These are phyloP conservation scores for Fregata magnificens DNA, from an alignment of 2,113 vertebrate genomes.

Conservation along the genomic window DNA sequence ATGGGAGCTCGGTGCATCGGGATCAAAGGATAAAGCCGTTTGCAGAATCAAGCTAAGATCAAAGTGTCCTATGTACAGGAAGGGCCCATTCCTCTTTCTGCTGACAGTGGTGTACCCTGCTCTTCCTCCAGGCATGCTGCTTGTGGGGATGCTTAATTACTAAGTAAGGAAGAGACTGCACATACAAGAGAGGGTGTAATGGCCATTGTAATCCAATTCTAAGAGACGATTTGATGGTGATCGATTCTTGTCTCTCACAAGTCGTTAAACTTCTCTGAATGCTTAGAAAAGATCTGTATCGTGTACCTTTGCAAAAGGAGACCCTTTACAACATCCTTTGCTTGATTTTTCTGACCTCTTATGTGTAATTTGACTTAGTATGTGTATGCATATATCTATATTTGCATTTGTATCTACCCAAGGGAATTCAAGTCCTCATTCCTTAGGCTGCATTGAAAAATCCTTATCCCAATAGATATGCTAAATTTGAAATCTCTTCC, in stretches of 20 bases:
- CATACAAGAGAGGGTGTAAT: not conserved
- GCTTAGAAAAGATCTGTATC: not conserved
- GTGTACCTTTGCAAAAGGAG: not conserved
- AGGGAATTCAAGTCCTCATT: constrained; percentile 23
- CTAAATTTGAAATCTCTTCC: not conserved
- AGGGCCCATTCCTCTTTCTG: constrained; percentile 13
- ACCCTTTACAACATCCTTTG: not conserved
- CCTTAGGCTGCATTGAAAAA: constrained; percentile 23
- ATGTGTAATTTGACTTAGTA: not conserved
- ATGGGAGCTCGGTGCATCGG: not conserved
- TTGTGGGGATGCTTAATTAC: not conserved
- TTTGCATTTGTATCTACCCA: constrained; percentile 29
- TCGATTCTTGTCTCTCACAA: not conserved
- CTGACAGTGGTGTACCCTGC: not conserved
- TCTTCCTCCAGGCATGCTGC: not conserved
- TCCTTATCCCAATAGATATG: constrained; percentile 2
- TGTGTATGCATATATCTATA: not conserved
- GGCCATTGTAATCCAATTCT: not conserved
- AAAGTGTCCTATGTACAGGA: not conserved
- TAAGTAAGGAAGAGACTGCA: not conserved
- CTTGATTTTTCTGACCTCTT: constrained; percentile 7
- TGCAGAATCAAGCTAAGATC: constrained; percentile 26
- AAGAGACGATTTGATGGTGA: not conserved
- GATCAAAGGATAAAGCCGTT: constrained; percentile 9
- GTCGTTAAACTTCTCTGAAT: not conserved